Evolutionary conservation across 2,888 invertebrate species (phyloP).

Genomic region (Drosophila birchii): DNA sequence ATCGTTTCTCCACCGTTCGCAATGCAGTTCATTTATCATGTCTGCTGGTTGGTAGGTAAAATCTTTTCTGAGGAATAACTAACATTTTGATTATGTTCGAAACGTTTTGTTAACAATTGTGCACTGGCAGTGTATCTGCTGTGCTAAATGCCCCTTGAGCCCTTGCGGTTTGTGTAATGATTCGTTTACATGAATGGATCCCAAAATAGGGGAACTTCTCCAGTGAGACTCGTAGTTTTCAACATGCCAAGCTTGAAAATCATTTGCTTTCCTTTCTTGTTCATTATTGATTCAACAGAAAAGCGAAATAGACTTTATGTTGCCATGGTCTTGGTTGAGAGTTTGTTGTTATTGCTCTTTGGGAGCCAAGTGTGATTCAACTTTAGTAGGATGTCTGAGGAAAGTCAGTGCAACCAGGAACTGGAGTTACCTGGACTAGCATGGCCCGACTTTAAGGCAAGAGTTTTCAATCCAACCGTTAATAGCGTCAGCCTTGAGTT

Average conservation of each 20-base stretch:
- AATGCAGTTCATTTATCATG: slow-evolving; percentile 69
- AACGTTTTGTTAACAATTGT: slow-evolving; percentile 59
- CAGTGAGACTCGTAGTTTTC: background rate
- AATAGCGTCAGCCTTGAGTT: slow-evolving; percentile 79
- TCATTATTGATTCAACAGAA: slow-evolving; percentile 20
- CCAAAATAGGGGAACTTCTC: slow-evolving; percentile 4
- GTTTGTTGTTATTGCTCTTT: background rate
- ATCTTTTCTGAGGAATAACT: slow-evolving; percentile 59
- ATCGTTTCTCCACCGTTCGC: slow-evolving; percentile 53
- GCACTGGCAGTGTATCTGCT: slow-evolving; percentile 37
- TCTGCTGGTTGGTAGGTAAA: slow-evolving; percentile 39
- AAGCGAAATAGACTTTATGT: slow-evolving; percentile 18
- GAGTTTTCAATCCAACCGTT: slow-evolving; percentile 75
- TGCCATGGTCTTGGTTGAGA: background rate
- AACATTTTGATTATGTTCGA: slow-evolving; percentile 63
- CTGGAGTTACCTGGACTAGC: background rate
- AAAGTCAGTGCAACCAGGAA: background rate
- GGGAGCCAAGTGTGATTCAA: background rate
- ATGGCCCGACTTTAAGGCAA: slow-evolving; percentile 70
- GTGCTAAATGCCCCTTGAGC: slow-evolving; percentile 55
- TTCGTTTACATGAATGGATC: slow-evolving; percentile 60
- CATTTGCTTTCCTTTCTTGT: slow-evolving; percentile 18
- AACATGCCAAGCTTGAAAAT: slow-evolving; percentile 47
- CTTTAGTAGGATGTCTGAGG: background rate
- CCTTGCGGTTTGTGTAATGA: slow-evolving; percentile 69